These are phyloP conservation scores for Drosophila mettleri DNA, from an alignment of 2,888 invertebrate species.

Conservation along the genomic window DNA sequence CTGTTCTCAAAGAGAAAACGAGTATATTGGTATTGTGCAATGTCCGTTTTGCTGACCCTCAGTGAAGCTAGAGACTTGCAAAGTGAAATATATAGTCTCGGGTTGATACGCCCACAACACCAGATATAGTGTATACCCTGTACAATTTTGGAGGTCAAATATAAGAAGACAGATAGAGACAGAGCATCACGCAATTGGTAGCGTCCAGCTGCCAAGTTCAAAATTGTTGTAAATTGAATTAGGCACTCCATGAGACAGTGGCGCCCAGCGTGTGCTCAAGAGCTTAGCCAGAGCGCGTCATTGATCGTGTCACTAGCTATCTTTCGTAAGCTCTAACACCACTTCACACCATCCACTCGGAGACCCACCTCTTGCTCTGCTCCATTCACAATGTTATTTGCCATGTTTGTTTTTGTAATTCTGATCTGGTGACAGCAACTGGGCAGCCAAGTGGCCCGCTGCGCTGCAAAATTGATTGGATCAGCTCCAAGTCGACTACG, in stretches of 20 bases:
- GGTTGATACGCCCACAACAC: too few relatives aligned
- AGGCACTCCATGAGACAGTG: constrained; percentile 52
- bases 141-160: too few relatives aligned
- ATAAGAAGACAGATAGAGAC: too few relatives aligned
- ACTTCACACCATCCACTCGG: background rate
- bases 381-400: background rate
- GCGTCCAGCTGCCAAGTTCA: too few relatives aligned
- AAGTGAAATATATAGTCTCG: too few relatives aligned
- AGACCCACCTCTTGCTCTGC: background rate
- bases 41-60: too few relatives aligned
- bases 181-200: too few relatives aligned
- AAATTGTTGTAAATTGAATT: constrained; percentile 56
- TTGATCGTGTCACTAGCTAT: background rate
- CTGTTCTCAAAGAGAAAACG: too few relatives aligned
- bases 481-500: constrained; percentile 26
- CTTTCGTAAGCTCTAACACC: background rate
- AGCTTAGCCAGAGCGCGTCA: constrained; percentile 16
- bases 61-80: too few relatives aligned
- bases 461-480: constrained; percentile 1
- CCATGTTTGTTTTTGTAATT: background rate
- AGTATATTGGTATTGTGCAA: too few relatives aligned
- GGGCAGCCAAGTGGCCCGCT: constrained; percentile 5
- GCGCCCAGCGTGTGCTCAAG: constrained; percentile 23
- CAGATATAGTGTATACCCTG: too few relatives aligned
- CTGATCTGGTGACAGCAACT: constrained; percentile 12